A percentile compares a stretch with the other conserved stretches of the same genome.
Conservation (phyloP, 1,140 invertebrate genomes). For the Zophobas atratus region DNA sequence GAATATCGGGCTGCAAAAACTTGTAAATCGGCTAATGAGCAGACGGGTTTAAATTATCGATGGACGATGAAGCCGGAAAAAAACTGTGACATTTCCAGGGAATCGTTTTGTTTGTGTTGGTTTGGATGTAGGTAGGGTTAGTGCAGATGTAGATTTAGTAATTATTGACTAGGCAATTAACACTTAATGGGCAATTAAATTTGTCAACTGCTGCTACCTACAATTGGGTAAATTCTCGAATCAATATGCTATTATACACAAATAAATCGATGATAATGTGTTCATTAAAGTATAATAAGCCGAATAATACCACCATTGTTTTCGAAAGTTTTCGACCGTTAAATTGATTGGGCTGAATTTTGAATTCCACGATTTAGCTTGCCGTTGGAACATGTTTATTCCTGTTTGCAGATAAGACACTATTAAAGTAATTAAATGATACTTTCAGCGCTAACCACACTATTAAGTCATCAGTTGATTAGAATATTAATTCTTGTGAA, state of each 20-base stretch:
- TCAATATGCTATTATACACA: conserved; percentile 4
- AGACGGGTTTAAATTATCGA: no score
- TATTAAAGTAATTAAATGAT: conserved; percentile 5
- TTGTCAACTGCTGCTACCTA: conserved; percentile 12
- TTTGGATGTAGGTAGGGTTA: background rate
- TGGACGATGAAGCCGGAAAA: no score
- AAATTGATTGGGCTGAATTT: background rate
- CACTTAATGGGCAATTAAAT: conserved; percentile 30
- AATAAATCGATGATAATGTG: background rate
- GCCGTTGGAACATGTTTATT: conserved; percentile 11
- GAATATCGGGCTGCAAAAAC: no score
- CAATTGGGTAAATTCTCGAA: conserved; percentile 8
- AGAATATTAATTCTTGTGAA: conserved; percentile 16
- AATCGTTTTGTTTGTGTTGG: background rate
- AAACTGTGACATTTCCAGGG: no score
- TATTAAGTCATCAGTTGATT: conserved; percentile 23
- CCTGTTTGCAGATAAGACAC: conserved; percentile 1
- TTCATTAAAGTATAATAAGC: background rate
- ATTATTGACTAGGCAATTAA: conserved; percentile 17
- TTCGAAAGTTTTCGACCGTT: background rate
- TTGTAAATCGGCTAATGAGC: no score
- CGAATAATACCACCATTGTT: background rate
- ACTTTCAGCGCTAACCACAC: background rate
- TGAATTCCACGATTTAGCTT: background rate
- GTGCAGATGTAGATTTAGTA: background rate